Evolutionary conservation across 2,113 vertebrate species (phyloP).

Genomic region (Phodopus roborovskii): DNA sequence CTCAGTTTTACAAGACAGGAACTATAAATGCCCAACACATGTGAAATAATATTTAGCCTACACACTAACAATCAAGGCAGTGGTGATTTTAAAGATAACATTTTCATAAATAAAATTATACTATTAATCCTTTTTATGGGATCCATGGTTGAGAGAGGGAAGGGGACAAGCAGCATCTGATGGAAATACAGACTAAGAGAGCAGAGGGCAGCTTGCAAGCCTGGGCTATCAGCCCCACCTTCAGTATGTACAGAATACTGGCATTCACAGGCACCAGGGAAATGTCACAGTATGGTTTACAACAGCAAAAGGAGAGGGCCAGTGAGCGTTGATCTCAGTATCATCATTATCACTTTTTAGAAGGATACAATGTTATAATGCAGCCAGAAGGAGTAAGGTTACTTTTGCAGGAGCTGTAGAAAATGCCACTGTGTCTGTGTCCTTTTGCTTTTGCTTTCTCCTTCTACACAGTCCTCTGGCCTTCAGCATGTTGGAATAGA

Average conservation of each 20-base stretch:
- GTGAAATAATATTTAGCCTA: background rate
- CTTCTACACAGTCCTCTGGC: no score
- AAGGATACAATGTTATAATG: background rate
- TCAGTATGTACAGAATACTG: background rate
- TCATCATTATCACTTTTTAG: background rate
- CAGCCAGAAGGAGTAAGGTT: no score
- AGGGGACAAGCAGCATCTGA: background rate
- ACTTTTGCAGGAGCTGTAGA: no score
- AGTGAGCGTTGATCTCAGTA: background rate
- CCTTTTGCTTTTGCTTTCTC: no score
- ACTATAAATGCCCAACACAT: slow-evolving; percentile 2
- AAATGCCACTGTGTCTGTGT: no score
- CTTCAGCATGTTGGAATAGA: no score
- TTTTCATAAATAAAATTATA: background rate
- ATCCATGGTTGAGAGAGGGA: background rate
- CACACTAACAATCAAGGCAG: background rate
- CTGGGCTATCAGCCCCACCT: background rate
- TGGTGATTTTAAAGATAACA: background rate
- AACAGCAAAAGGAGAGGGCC: background rate
- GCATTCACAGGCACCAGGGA: background rate
- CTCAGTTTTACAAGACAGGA: background rate
- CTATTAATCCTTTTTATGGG: background rate
- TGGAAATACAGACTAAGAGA: background rate
- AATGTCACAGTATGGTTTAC: background rate
- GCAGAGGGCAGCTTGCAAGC: background rate